Conservation (phyloP, 2,797 vertebrate species). For the Microtus obscurus region DNA sequence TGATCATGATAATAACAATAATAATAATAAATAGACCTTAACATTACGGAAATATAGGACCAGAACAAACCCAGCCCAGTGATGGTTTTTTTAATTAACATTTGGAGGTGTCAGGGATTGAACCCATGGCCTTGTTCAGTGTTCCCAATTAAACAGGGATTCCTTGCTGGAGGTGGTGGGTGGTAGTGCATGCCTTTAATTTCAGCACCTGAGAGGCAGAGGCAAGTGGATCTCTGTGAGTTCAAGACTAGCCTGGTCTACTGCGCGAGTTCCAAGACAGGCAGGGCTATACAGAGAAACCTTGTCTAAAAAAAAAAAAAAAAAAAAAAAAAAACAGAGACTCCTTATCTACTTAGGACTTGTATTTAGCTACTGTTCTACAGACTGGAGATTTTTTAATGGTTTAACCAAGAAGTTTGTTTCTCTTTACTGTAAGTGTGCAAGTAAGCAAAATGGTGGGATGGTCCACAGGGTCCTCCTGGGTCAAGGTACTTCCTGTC, state of each 20-base stretch:
- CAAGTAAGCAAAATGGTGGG: conserved; percentile 1
- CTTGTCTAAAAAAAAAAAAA: background rate
- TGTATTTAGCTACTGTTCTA: conserved; percentile 29
- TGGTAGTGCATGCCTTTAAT: background rate
- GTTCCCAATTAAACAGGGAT: background rate
- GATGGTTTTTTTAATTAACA: conserved; percentile 24
- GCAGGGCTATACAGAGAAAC: background rate
- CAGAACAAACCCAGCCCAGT: conserved; percentile 47
- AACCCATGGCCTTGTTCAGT: background rate
- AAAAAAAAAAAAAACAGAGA: background rate
- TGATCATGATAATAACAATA: background rate
- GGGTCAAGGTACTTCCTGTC: background rate
- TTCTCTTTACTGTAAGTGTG: background rate
- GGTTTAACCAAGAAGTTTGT: conserved; percentile 24
- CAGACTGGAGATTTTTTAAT: background rate
- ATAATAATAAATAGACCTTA: conserved; percentile 44
- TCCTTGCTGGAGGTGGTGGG: background rate
- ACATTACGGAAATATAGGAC: conserved; percentile 17
- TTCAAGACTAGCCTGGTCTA: background rate
- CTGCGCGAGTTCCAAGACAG: background rate
- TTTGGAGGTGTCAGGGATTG: background rate
- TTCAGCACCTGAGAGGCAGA: background rate
- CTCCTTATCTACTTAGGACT: conserved; percentile 33
- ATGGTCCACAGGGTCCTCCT: background rate
- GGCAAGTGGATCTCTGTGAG: background rate